Evolutionary conservation across 2,888 invertebrate genomes (phyloP), one percentile per base, ranked within the genome.

Genomic region (Diarsia dahlii): DNA sequence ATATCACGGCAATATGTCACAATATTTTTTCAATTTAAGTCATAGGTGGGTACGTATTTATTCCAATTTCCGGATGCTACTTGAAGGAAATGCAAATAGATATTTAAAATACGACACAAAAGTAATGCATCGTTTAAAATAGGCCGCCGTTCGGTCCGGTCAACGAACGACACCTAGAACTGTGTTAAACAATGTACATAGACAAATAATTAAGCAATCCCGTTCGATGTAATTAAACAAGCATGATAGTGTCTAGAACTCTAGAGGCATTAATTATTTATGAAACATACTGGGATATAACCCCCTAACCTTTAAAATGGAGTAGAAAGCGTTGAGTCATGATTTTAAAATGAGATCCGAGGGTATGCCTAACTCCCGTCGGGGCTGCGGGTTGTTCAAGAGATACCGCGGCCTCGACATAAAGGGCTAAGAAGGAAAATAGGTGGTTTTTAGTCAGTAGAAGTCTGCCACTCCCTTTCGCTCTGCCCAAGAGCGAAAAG

Each of bases 111-210:
- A 65, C 34, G 23, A 5, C 45, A 28, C 60, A 23, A 8, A 71
- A 58, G 50, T 28, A 12, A 70, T 73, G 67, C 70, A 58, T 23
- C 12, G 23, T 56, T 20, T 39, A 71, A 28, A 28, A 6, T 52
- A 71, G 8, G 67, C 50, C 67, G 74, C 50, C 64, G 58, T 50
- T 8, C 20, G n/a, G 45, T 58, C 28, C 58, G 77, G 83, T 83
- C 83, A 83, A 69, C 34, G 80, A 76, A 81, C 81, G 69, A 76
- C 66, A 60, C 54, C 12, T 78, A 20, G 50, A 83, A 82, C 66
- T 82, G 79, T 79, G 76, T 64, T 79, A 74, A 71, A 62, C 58
- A 20, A 79, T 77, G 68, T 72, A 75, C 75, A 78, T 78, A 75
- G 60, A 10, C 58, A 18, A 34, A 58, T 48, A 50, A 69, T 58